phyloP scores from a whole-genome alignment of 30 jellyfish, hydroid and myxozoan species.

The Sanderia malayensis region DNA sequence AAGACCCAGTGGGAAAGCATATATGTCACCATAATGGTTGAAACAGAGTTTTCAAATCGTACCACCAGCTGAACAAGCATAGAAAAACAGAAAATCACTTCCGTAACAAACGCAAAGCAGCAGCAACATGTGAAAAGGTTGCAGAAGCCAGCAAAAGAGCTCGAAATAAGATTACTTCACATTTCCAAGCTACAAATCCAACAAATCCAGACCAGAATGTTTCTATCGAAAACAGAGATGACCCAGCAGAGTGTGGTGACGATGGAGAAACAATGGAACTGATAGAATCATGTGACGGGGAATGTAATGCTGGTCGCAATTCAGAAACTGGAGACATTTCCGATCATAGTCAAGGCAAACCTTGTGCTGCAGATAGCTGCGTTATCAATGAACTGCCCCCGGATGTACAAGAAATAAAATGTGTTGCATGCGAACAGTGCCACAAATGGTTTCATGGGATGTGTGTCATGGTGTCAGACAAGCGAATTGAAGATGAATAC shows the following conservation, averaged over 20 bases:
- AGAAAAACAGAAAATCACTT: not conserved
- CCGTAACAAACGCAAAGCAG: not conserved
- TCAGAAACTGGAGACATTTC: not conserved
- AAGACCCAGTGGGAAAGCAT: not conserved
- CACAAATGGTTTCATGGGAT: not conserved
- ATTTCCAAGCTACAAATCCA: not conserved
- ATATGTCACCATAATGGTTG: not conserved
- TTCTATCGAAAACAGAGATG: too few species aligned
- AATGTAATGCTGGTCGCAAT: not conserved
- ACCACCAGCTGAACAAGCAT: not conserved
- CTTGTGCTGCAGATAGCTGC: not conserved
- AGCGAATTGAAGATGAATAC: not conserved
- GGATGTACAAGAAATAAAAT: not conserved
- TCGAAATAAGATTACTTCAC: not conserved
- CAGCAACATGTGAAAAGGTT: not conserved
- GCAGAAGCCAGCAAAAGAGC: slow-evolving; percentile 1
- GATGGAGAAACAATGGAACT: not conserved
- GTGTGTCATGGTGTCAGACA: not conserved
- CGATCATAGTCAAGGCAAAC: not conserved
- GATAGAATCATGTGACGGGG: not conserved
- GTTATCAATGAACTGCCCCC: not conserved
- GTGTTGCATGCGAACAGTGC: not conserved
- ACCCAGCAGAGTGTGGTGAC: too few species aligned
- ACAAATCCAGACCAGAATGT: too few species aligned
- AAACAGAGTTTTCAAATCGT: not conserved